Base-by-base conservation (phyloP, 2,113 vertebrate species). In the Ammodytes dubius region DNA sequence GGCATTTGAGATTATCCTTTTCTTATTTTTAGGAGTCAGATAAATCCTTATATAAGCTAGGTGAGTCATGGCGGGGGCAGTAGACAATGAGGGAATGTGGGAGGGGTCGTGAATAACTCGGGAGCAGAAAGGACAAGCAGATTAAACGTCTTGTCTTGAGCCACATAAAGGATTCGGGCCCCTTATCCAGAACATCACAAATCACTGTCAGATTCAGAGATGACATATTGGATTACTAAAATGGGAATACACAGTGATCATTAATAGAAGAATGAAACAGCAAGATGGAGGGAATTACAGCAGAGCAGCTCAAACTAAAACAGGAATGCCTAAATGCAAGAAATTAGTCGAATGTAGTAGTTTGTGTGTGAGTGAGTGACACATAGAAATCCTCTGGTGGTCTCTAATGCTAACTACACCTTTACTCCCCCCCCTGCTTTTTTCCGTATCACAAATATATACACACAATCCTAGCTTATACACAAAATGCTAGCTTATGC, bases 11-110 rank as follows among this genome's bases (percentile, higher is more conserved):
- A 92, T 93, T 88, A 91, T 88, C 88, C 54, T 58, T 82, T 91
- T 91, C 84, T 87, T 94, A 94, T 92, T 92, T 92, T 94, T 93
- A 93, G 92, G 85, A 63, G 74, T 84, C 79, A 60, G 79, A 93
- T 89, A 91, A 91, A 91, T 79, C 89, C 91, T 87, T 75, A 74
- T 76, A 68, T 91, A 91, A 92, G 88, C 88, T 85, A 91, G 91
- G 90, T 90, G 91, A 93, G 89, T 93, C 90, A 91, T 77, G 76
- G 68, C 73, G 59, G 72, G 87, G 79, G 87, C 56, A 57, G 58
- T 52, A 83, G 87, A 91, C 91, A 91, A 92, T 90, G 76, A 70
- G 83, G 83, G 91, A 92, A 90, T 90, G 93, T 89, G 77, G 87
- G 88, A 79, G 85, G 85, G 75, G 73, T 40, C n/a, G 53, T 45